phyloP scores from a whole-genome alignment of 2,888 invertebrate genomes.

The Meiosimyza decipiens region DNA sequence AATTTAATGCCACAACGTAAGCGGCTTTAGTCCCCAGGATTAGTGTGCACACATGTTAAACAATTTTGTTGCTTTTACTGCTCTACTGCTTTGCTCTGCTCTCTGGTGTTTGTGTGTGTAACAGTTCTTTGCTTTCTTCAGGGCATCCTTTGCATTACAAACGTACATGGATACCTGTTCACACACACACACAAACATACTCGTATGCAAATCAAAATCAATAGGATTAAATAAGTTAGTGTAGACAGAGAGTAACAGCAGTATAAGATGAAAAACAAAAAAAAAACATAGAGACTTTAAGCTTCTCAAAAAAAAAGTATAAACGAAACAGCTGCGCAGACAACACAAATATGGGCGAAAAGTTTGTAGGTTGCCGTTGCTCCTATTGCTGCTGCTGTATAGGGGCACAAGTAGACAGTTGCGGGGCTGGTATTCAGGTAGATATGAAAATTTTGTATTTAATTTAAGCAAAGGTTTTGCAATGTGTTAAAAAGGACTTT shows the following conservation, averaged over 20 bases:
- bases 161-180: not conserved
- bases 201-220: constrained; percentile 60
- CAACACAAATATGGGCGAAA: not conserved
- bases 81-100: not conserved
- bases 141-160: not conserved
- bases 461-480: too few relatives aligned
- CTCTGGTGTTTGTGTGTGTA: not conserved
- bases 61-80: constrained; percentile 44
- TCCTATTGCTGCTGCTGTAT: not conserved
- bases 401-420: not conserved
- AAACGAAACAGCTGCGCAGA: not conserved
- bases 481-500: not conserved
- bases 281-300: not conserved
- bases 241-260: not conserved
- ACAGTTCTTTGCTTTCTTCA: not conserved
- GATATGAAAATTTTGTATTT: not conserved
- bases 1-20: constrained; percentile 56
- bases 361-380: too few relatives aligned
- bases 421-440: not conserved
- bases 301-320: not conserved
- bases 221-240: constrained; percentile 59
- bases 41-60: constrained; percentile 57
- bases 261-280: not conserved
- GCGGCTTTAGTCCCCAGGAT: constrained; percentile 52
- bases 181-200: not conserved